These are phyloP conservation scores for Augiades crinisus DNA, from an alignment of 2,888 invertebrate species.

Conservation along the genomic window DNA sequence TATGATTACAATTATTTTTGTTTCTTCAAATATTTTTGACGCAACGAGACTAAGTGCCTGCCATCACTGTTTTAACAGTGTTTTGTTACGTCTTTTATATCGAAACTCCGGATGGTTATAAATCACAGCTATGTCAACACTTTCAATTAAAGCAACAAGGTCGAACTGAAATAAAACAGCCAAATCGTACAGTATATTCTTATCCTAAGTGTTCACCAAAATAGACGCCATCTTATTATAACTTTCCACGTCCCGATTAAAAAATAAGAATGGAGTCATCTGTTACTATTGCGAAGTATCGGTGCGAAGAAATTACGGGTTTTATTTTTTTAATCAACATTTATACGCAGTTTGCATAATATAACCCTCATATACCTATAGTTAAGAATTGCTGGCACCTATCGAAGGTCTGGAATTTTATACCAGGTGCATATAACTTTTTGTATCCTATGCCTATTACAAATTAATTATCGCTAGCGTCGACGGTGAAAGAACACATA, in stretches of 20 bases:
- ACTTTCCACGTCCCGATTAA: slow-evolving; percentile 67
- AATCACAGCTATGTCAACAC: slow-evolving; percentile 74
- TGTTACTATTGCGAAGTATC: slow-evolving; percentile 55
- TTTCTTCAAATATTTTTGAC: slow-evolving; percentile 3
- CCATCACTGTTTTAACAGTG: slow-evolving; percentile 33
- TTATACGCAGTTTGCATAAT: not conserved
- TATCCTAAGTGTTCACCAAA: slow-evolving; percentile 64
- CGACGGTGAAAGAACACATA: too few relatives aligned
- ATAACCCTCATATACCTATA: too few relatives aligned
- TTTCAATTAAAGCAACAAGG: slow-evolving; percentile 74
- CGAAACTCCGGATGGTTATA: slow-evolving; percentile 62
- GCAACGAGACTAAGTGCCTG: slow-evolving; percentile 14
- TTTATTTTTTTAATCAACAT: too few relatives aligned
- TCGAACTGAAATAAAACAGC: slow-evolving; percentile 50
- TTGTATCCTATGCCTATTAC: too few relatives aligned
- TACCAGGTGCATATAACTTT: too few relatives aligned
- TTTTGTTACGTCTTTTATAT: slow-evolving; percentile 62
- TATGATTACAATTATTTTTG: slow-evolving; percentile 4
- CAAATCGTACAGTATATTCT: slow-evolving; percentile 60
- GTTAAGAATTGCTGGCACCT: too few relatives aligned
- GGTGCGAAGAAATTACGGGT: slow-evolving; percentile 11
- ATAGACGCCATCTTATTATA: slow-evolving; percentile 73
- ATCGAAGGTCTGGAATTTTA: too few relatives aligned
- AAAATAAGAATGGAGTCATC: slow-evolving; percentile 73
- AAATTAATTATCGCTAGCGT: too few relatives aligned